Evolutionary conservation across 2,797 vertebrate species (phyloP), one percentile per base, ranked within the genome.

Genomic region (Peromyscus nudipes): DNA sequence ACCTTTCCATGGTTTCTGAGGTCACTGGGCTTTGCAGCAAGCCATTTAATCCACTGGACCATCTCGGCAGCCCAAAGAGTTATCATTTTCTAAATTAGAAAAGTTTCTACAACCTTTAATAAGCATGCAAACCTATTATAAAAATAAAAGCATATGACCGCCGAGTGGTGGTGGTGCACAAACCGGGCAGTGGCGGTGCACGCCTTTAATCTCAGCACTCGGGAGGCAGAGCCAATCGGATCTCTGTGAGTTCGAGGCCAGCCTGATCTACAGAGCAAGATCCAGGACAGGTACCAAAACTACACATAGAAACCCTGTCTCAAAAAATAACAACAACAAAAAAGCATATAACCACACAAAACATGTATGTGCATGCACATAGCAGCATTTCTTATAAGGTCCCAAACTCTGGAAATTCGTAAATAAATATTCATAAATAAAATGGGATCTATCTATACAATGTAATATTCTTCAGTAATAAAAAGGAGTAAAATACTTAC

Each of bases 31-130:
- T 73, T 12, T 52, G 64, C 43, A 16, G 21, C 25, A 57, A 31
- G 49, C 9, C 49, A 11, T 25, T 29, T 73, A 31, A 57, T 49
- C 25, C 25, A 31, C 23, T 0, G 1, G 40, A 4, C 49, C 21
- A 71, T 57, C 67, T 55, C n/a, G 19, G 12, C 34, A 55, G 67
- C n/a, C n/a, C 52, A 37, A 19, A n/a, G 40, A 77, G 64, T 93
- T 19, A 10, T 29, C 34, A n/a, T 83, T 89, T 25, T 60, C 73
- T 40, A 77, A 90, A 34, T 37, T 27, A 92, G 21, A 8, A 65
- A 83, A 62, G 23, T 10, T 49, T 83, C 65, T 80, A 80, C 6
- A 92, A 67, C 19, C 43, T 89, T 97, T 92, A 65, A 76, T 69
- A 60, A 8, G 89, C 52, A 34, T 16, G 49, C 62, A 90, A 84